Base-by-base conservation (phyloP, 2,888 invertebrate genomes). In the Microdon myrmicae region DNA sequence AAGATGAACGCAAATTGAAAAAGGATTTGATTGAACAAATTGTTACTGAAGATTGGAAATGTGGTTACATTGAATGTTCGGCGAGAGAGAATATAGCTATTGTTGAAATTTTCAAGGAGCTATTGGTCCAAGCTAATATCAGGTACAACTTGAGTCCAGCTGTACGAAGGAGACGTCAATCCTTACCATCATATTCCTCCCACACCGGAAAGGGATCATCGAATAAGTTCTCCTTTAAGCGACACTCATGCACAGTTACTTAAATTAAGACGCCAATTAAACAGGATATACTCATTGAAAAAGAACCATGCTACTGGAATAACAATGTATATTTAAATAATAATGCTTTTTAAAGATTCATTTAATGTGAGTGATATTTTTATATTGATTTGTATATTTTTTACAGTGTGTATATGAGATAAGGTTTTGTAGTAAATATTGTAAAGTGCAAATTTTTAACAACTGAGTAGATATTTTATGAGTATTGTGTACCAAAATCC, bases 1-100 rank as follows among this genome's bases (percentile, higher is more conserved):
- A 79, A 20, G 72, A 74, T 19, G 71, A 74, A 34, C 71, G 77
- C 13, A 74, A 77, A 68, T 77, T 81, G 14, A 68, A 74, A 4
- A 71, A 73, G 22, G 81, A 80, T 64, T 75, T 80, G 2, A 78
- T 80, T 1, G 80, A 79, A 55, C 71, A 76, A 28, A 72, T 81
- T 25, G 82, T 82, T 2, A 79, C 67, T 19, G 71, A 79, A 45
- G 82, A 82, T 67, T 84, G 83, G 84, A 81, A 79, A 49, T 81
- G 82, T 61, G 83, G 82, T 9, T 84, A 82, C 66, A 77, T 83
- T 8, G 82, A 83, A 69, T 81, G 82, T 39, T 83, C 83, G 8
- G 84, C 84, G 17, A 83, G 83, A 72, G 79, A 81, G 12, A 83
- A 83, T 68, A 69, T 73, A n/a, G 81, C 81, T 67, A 81, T 81